Evolutionary conservation across 2,888 invertebrate species (phyloP), one percentile per base, ranked within the genome.

Genomic region (Mesorhabditis spiculigera): DNA sequence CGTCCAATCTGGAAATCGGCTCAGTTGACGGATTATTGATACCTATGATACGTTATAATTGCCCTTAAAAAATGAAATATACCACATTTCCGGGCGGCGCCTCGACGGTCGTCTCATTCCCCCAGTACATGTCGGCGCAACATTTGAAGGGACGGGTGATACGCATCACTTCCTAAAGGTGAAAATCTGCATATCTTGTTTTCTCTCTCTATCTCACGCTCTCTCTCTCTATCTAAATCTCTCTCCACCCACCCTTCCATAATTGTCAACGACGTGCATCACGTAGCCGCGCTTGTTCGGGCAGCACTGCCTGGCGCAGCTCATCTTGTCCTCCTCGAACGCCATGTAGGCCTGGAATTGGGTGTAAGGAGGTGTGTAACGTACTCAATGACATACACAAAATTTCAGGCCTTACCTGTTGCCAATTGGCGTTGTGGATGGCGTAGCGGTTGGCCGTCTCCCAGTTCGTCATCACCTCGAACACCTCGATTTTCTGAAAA

Each of bases 1-100:
- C 8, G 10, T 13, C 58, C 58, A 50, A 50, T 50, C 58, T 50
- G n/a, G 58, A 50, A 50, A 50, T 28, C 1, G 3, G 28, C 28
- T 28, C 1, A 1, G 3, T 28, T 28, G 28, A 28, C 3, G 28
- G 28, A 28, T n/a, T n/a, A 28, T 1, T 28, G 28, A 28, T 28
- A 28, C 28, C 1, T 28, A n/a, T 50, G n/a, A 10, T 50, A 50
- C n/a, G 58, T n/a, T 50, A 50, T 50, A 13, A 13, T 50, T 50
- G 28, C 16, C 41, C 28, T 63, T 63, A 10, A 63, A 28, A 63
- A 13, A 63, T 16, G n/a, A 43, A 13, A 50, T 50, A 13, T 50
- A 63, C 63, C 63, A n/a, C 13, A 8, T 63, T 8, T 4, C 63
- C 63, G n/a, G 63, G 63, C 41, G 63, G 63, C 6, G 63, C 63